phyloP scores from a whole-genome alignment of 2,888 invertebrate species.

The Bombyx huttoni region DNA sequence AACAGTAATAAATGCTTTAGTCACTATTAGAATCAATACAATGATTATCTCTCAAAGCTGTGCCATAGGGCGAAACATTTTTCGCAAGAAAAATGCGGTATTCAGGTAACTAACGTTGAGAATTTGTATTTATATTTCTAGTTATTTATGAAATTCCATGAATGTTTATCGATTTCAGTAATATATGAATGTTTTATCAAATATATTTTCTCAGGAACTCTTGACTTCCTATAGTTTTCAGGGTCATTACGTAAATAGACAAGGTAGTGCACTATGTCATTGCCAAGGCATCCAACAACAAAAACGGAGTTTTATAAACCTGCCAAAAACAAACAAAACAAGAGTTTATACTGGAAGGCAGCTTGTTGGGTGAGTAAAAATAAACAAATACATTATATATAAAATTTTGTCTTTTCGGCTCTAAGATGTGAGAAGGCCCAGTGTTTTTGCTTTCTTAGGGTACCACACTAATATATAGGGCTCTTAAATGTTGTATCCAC shows the following conservation, averaged over 20 bases:
- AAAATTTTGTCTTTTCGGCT: no score
- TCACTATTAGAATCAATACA: neutral
- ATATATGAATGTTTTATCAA: neutral
- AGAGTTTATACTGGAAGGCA: slow-evolving; percentile 82
- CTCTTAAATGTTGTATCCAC: no score
- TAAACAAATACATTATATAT: neutral
- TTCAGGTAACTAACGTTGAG: neutral
- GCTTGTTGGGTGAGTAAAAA: slow-evolving; percentile 77
- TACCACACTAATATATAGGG: no score
- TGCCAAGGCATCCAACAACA: slow-evolving; percentile 35
- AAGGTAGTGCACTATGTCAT: slow-evolving; percentile 34
- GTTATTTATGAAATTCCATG: no score
- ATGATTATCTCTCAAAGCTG: neutral
- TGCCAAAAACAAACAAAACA: slow-evolving; percentile 55
- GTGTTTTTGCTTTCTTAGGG: no score
- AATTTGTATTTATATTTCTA: neutral
- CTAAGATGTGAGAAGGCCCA: no score
- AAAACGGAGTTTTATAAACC: slow-evolving; percentile 44
- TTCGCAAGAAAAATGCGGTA: neutral
- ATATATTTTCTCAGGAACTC: neutral
- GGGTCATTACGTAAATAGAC: slow-evolving; percentile 66
- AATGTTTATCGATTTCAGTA: no score
- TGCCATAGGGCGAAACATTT: neutral
- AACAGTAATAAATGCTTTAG: neutral
- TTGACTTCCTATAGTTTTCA: slow-evolving; percentile 49